Percentiles rank a stretch among this genome's conserved stretches.
phyloP scores from a whole-genome alignment of 2,888 invertebrate genomes.

The Clitarchus hookeri region DNA sequence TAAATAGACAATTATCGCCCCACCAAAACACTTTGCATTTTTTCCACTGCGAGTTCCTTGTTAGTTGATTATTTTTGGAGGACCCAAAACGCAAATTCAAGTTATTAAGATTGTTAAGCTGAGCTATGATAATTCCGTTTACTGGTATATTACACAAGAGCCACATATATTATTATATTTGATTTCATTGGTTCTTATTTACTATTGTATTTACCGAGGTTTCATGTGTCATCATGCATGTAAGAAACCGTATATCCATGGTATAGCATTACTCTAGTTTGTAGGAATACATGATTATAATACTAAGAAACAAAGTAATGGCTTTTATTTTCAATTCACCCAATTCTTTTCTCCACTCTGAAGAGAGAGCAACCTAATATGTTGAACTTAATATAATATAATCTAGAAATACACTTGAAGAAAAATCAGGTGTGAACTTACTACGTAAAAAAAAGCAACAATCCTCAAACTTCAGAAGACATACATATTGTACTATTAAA shows the following conservation, averaged over 20 bases:
- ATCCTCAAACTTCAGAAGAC: no score
- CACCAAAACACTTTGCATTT: slow-evolving; percentile 59
- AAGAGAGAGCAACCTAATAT: no score
- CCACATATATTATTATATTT: slow-evolving; percentile 36
- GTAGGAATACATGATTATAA: slow-evolving; percentile 45
- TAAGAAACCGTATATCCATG: slow-evolving; percentile 43
- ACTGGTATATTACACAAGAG: slow-evolving; percentile 42
- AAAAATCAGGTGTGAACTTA: no score
- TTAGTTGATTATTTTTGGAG: slow-evolving; percentile 45
- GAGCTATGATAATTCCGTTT: slow-evolving; percentile 43
- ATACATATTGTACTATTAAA: no score
- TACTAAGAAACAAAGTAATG: slow-evolving; percentile 41
- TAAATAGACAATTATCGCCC: slow-evolving; percentile 79
- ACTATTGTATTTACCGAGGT: slow-evolving; percentile 43
- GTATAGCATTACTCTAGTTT: slow-evolving; percentile 45
- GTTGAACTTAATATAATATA: no score
- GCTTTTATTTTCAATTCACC: slow-evolving; percentile 37
- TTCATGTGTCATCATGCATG: slow-evolving; percentile 42
- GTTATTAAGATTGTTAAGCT: slow-evolving; percentile 43
- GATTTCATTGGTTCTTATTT: slow-evolving; percentile 43
- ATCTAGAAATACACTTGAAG: no score
- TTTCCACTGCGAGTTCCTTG: slow-evolving; percentile 35
- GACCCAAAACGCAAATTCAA: slow-evolving; percentile 43
- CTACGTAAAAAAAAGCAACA: no score
- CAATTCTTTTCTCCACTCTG: background rate